Conservation (phyloP, 2,888 invertebrate genomes). For the Iselma pallidipennis region DNA sequence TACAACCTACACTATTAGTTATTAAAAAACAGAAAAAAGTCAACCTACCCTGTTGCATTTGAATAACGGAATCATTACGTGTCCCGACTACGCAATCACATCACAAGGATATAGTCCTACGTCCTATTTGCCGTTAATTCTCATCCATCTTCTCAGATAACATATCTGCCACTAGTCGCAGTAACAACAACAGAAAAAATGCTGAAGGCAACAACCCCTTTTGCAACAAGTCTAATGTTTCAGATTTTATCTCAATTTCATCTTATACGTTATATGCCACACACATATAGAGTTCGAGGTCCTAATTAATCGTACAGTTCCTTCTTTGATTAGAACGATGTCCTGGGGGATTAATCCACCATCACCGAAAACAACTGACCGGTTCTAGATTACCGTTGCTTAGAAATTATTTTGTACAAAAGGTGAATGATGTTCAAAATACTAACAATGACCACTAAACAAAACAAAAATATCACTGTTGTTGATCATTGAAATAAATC, state of each 20-base stretch:
- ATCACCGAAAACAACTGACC: not conserved
- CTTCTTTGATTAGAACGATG: not conserved
- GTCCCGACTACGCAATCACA: not conserved
- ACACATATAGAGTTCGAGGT: not conserved
- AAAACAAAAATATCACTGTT: not conserved
- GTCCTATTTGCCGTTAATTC: not conserved
- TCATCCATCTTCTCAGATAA: not conserved
- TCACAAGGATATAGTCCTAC: not conserved
- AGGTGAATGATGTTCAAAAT: no score
- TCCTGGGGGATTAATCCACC: not conserved
- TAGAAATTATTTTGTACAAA: no score
- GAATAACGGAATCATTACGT: not conserved
- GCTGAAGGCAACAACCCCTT: not conserved
- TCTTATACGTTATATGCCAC: not conserved
- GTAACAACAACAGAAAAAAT: not conserved
- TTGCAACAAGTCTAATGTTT: not conserved
- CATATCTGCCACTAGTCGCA: not conserved
- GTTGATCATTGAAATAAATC: not conserved
- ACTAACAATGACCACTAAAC: not conserved
- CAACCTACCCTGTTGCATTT: not conserved
- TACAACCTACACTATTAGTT: no score
- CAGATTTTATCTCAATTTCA: not conserved
- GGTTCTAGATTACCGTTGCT: not conserved
- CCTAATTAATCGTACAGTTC: not conserved
- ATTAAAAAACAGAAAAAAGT: not conserved